These are phyloP conservation scores for Phyllostomus discolor DNA, from an alignment of 2,113 vertebrate genomes.

Conservation along the genomic window DNA sequence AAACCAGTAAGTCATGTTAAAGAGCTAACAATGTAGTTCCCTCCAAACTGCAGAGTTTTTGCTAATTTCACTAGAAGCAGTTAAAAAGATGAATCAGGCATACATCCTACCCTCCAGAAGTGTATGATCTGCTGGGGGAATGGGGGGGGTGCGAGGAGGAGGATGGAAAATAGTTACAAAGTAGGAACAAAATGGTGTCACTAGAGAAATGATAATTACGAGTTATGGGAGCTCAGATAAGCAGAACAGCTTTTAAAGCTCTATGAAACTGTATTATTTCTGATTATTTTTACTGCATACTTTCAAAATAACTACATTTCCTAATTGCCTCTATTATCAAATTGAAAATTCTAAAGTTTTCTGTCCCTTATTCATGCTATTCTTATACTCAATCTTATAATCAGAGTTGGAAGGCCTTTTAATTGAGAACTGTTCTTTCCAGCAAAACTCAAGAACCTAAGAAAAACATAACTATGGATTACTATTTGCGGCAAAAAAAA, in stretches of 20 bases:
- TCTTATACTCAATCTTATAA: neutral
- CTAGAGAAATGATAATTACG: neutral
- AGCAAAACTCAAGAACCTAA: neutral
- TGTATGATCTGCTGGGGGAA: neutral
- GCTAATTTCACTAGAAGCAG: neutral
- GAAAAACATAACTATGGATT: neutral
- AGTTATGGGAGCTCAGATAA: neutral
- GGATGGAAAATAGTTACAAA: neutral
- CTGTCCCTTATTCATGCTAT: neutral
- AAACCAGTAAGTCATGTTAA: neutral
- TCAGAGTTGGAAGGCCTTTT: neutral
- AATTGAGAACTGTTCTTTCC: neutral
- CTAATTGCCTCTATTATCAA: neutral
- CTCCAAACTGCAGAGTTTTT: neutral
- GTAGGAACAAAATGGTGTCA: neutral
- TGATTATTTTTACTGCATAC: neutral
- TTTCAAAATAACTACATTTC: constrained; percentile 5
- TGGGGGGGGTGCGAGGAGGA: fast-evolving
- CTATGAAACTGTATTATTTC: neutral
- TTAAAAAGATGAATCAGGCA: neutral
- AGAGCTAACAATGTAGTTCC: neutral
- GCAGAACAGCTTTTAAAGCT: neutral
- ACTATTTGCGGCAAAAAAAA: neutral
- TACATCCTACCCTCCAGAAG: neutral
- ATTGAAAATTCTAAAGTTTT: constrained; percentile 1